Base-by-base conservation (phyloP, 1,140 invertebrate species). In the Sesamia nonagrioides region DNA sequence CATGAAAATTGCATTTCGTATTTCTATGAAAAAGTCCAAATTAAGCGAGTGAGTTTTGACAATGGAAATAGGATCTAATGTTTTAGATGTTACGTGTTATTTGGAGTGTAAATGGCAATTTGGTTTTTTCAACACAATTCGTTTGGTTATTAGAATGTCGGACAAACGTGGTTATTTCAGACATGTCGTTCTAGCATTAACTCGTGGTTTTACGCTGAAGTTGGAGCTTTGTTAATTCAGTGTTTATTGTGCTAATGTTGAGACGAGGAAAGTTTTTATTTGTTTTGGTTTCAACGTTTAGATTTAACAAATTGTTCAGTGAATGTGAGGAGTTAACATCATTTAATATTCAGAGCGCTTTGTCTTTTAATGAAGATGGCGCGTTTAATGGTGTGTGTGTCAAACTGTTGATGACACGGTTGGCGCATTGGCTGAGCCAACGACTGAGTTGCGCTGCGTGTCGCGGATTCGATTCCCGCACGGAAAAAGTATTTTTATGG, bases 1-100 rank as follows among this genome's bases (percentile, higher is more conserved):
- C 45, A 75, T 37, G 48, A 71, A 75, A 80, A 80, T 80, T 80
- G 78, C 71, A 75, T 56, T 75, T 48, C 15, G 54, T 48, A 61
- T 42, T 77, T 35, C 40, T 75, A 61, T 75, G 73, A 75, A 75
- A 75, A 75, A 75, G 56, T 75, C 42, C 40, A 75, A 75, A 75
- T 63, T 63, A 61, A 63, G 42, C 6, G 27, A 33, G 58, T 35
- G 40, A 35, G 15, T 7, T 48, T 6, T 4, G 13, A 27, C 54
- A 58, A 13, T 42, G 27, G 1, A 77, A 71, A 45, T 69, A 17
- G 37, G 40, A 69, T 35, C 66, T 69, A 45, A 56, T 69, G 9
- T 6, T 18, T n/a, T 33, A 13, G 18, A 15, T 27, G 6, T 6
- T 69, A 77, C 3, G n/a, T 15, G 18, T 69, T 58, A 56, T 60